Base-by-base conservation (phyloP, 2,113 vertebrate species). In the Gadus chalcogrammus region DNA sequence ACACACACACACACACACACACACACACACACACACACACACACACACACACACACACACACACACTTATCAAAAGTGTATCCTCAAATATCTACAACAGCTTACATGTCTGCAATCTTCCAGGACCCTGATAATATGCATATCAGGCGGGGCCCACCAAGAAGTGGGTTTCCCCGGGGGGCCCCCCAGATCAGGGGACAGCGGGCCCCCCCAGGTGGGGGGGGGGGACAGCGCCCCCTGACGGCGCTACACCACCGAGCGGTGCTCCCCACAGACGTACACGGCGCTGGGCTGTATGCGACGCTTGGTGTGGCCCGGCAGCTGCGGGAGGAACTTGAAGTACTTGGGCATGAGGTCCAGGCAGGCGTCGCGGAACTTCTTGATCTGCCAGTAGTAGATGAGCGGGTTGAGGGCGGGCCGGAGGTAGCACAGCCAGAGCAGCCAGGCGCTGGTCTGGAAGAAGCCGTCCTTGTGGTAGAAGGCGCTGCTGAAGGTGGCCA, bases 321-420 rank as follows among this genome's bases (percentile, higher is more conserved):
- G 92, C 84, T 91, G 93, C 9, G 97, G 96, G 86, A 97, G 90
- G 89, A 96, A 95, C 88, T 95, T 98, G 84, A 97, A 96, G 89
- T 96, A 96, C 81, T 94, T 97, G 76, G 97, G 96, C 94, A 97
- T 94, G 84, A 99, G 90, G 79, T 98, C 96, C 38, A 98, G 90
- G 91, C 97, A 99, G 82, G 97, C 95, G 0, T 97, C 95, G 0
- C 98, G 96, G 80, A 99, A 99, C 88, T 99, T 99, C 91, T 97
- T 98, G 88, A 99, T 99, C 81, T 97, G 93, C 95, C 97, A 99
- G 93, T 98, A 99, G 92, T 99, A 99, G 79, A 99, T 97, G 71
- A 99, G 91, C 4, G 97, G 97, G 85, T 99, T 99, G 85, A 99
- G 94, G 67, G 97, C 97, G 64, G 97, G 98, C 89, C 98, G 98